These are phyloP conservation scores for Lithodes maja DNA, from an alignment of 2,888 invertebrate genomes.

Conservation along the genomic window DNA sequence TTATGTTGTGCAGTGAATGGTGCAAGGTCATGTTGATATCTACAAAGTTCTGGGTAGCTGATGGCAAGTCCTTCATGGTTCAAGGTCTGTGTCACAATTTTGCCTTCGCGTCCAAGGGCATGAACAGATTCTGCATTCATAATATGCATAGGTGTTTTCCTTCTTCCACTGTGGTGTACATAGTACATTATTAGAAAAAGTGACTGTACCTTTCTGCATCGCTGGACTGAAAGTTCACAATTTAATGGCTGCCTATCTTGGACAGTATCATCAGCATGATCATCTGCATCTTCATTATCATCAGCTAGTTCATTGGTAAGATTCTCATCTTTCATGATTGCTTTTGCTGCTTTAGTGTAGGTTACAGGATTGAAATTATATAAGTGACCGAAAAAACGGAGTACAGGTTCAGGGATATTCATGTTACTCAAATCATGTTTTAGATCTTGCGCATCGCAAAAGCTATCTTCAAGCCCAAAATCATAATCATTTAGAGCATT, in stretches of 20 bases:
- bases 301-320: neutral
- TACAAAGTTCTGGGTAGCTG: neutral
- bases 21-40: slow-evolving; percentile 31
- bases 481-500: neutral
- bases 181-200: slow-evolving; percentile 16
- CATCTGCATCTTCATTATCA: neutral
- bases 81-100: slow-evolving; percentile 29
- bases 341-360: neutral
- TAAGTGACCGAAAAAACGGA: neutral
- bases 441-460: slow-evolving; percentile 1
- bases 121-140: slow-evolving; percentile 31
- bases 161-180: slow-evolving; percentile 14
- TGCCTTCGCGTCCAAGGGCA: slow-evolving; percentile 22
- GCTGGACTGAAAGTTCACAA: neutral
- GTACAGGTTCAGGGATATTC: neutral
- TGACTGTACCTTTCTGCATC: slow-evolving; percentile 16
- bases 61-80: slow-evolving; percentile 22
- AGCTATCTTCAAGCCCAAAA: slow-evolving; percentile 11
- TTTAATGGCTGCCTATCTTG: neutral
- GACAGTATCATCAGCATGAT: slow-evolving; percentile 2
- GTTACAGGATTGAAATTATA: neutral
- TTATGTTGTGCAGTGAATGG: slow-evolving; percentile 32
- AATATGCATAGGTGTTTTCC: slow-evolving; percentile 25
- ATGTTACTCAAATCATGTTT: neutral
- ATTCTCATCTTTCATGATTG: neutral